Base-by-base conservation (phyloP, 35 echinoderm and acorn worm genomes). In the Chiridota heheva region DNA sequence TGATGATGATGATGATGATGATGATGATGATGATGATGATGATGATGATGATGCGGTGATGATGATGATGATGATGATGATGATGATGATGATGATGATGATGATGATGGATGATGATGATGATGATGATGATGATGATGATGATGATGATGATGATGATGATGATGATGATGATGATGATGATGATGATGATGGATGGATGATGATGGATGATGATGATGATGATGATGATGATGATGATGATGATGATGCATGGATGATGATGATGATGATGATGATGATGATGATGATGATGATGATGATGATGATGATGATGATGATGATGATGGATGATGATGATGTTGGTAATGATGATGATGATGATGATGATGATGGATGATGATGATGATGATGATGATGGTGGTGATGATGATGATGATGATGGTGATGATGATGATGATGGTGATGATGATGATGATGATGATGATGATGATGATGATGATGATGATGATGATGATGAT, bases 41-140 rank as follows among this genome's bases (percentile, higher is more conserved):
- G 56, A 59, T 4, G 2, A 15, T 59, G 56, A 59, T 59, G 56
- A 59, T 59, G 15, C 31, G 56, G 15, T 59, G 56, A 59, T 59
- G 56, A 15, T 59, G 56, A 59, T 59, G 56, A 15, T 15, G 56
- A 59, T 60, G 4, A 60, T 60, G 22, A 8, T 17, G 16, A 8
- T 60, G 22, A 17, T 30, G 57, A 18, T 60, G 57, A 4, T 60
- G 57, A 60, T 60, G 17, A 60, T 60, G 57, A 60, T 60, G 57
- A 6, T 60, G 57, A 60, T 60, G 6, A 60, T 18, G n/a, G 57
- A 60, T 60, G 17, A 10, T 60, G 6, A 7, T 60, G 17, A 60
- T 60, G 57, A 60, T 60, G 6, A 60, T 60, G 57, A 18, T 60
- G 57, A 60, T 60, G 6, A 60, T 60, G 57, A 60, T 60, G 57